These are phyloP conservation scores for Tetrax tetrax DNA, from an alignment of 2,113 vertebrate genomes.

Conservation along the genomic window DNA sequence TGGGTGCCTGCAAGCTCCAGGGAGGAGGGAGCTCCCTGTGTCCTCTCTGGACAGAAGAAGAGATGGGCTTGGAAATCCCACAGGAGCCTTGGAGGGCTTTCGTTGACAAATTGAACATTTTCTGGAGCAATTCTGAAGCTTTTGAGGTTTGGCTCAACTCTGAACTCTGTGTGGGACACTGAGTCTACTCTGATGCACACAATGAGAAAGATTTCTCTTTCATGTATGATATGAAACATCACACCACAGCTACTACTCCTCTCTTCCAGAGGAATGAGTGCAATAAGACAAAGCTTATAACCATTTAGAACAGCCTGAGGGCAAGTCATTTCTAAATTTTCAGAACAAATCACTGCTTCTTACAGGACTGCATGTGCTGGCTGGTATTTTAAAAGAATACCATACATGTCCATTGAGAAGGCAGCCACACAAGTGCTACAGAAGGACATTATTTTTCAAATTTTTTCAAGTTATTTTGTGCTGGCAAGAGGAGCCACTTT, in stretches of 20 bases:
- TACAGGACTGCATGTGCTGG: background rate
- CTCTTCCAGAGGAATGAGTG: background rate
- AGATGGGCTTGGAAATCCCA: background rate
- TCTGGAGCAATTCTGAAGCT: background rate
- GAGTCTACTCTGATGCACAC: background rate
- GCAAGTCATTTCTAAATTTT: background rate
- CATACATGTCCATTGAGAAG: background rate
- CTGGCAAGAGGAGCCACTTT: background rate
- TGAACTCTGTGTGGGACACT: background rate
- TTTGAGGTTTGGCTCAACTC: background rate
- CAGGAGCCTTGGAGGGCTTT: background rate
- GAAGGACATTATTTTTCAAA: background rate
- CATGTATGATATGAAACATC: background rate
- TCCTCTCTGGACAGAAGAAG: background rate
- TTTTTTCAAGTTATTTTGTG: background rate
- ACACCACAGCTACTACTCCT: background rate
- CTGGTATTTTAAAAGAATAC: background rate
- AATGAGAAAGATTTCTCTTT: background rate
- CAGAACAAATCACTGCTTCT: background rate
- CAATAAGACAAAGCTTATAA: background rate
- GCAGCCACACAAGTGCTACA: background rate
- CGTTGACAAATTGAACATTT: background rate
- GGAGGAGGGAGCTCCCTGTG: background rate
- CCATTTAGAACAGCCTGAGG: background rate
- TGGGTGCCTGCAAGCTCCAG: background rate